Conservation (phyloP, 2,888 invertebrate species). For the Drosophila fungiperda region DNA sequence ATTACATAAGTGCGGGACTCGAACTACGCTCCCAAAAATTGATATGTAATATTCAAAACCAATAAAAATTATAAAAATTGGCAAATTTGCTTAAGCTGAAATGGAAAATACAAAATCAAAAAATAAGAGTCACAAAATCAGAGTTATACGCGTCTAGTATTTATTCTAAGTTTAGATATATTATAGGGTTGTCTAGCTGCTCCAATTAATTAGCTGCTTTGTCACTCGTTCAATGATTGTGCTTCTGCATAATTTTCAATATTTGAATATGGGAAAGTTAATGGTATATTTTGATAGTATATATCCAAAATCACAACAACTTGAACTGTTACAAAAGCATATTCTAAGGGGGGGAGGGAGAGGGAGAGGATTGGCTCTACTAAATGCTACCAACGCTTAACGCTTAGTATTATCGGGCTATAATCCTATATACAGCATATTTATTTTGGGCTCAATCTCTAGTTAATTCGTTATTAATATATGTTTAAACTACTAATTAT, state of each 20-base stretch:
- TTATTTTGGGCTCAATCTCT: constrained; percentile 34
- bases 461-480: constrained; percentile 45
- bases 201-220: constrained; percentile 33
- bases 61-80: constrained; percentile 1
- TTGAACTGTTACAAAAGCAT: constrained; percentile 66
- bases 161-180: constrained; percentile 17
- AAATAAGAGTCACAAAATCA: neutral
- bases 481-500: constrained; percentile 73
- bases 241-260: constrained; percentile 75
- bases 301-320: constrained; percentile 63
- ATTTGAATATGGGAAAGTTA: constrained; percentile 23
- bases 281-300: constrained; percentile 15
- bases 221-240: constrained; percentile 79
- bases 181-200: constrained; percentile 33
- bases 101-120: neutral
- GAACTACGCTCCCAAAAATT: constrained; percentile 39
- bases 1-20: constrained; percentile 60
- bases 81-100: constrained; percentile 17
- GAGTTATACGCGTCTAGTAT: constrained; percentile 1
- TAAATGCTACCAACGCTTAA: constrained; percentile 35
- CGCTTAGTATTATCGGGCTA: constrained; percentile 32
- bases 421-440: constrained; percentile 48
- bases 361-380: constrained; percentile 8
- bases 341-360: constrained; percentile 12
- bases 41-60: constrained; percentile 73